Conservation (phyloP, 1,140 invertebrate genomes). For the Dufourea novaeangliae region DNA sequence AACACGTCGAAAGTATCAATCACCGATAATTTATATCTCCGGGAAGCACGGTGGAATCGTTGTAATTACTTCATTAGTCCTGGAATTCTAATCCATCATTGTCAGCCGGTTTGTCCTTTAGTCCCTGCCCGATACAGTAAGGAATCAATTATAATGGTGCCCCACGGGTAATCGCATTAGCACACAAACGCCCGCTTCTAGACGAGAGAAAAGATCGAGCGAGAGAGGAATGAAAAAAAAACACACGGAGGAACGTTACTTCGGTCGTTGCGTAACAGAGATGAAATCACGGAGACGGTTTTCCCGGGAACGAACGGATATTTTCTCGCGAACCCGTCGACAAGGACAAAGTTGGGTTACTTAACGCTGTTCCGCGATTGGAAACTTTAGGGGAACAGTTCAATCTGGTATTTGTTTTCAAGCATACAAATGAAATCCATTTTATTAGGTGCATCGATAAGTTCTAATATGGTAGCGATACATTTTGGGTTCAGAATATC, state of each 20-base stretch:
- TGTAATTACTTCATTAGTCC: slow-evolving; percentile 57
- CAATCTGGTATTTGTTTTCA: no score
- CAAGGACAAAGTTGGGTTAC: slow-evolving; percentile 21
- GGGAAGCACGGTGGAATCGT: slow-evolving; percentile 30
- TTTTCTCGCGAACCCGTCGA: slow-evolving; percentile 27
- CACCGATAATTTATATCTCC: slow-evolving; percentile 51
- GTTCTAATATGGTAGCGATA: no score
- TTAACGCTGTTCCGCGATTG: slow-evolving; percentile 24
- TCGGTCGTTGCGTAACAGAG: slow-evolving; percentile 37
- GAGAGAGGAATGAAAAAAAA: background rate
- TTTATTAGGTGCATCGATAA: no score
- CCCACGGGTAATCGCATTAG: slow-evolving; percentile 47
- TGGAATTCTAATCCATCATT: slow-evolving; percentile 55
- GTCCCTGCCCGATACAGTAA: slow-evolving; percentile 31
- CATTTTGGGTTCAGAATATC: no score
- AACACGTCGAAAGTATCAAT: slow-evolving; percentile 52
- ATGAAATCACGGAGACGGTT: slow-evolving; percentile 51
- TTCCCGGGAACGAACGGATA: slow-evolving; percentile 41
- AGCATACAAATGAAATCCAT: no score
- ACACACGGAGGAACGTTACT: background rate
- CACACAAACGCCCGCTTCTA: slow-evolving; percentile 29
- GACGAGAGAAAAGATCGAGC: background rate
- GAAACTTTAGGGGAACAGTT: no score
- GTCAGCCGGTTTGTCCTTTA: slow-evolving; percentile 39
- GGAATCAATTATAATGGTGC: slow-evolving; percentile 49